Evolutionary conservation across 1,140 invertebrate genomes (phyloP), one percentile per base, ranked within the genome.

Genomic region (Ganaspis sp.): DNA sequence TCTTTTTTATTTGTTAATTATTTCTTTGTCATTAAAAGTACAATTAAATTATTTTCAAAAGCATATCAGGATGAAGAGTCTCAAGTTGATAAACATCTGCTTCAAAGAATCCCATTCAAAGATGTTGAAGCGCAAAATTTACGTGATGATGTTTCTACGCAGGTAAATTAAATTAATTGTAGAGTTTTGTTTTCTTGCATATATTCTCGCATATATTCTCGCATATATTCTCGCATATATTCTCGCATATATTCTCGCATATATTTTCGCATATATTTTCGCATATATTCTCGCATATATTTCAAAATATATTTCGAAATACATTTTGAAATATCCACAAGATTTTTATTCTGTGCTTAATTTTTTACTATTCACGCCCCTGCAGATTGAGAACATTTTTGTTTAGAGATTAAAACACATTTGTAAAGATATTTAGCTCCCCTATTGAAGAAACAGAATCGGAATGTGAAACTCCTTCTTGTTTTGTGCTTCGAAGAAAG

Each of bases 141-240:
- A 12, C 80, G 86, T n/a, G 90, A 90, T 75, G 90, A 91, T 26
- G 90, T 89, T 1, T 89, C 90, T 0, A 90, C 88, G 64, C 89
- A 90, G 79, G 89, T 90, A 78, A 79, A 38, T 45, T 70, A 11
- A 9, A 17, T n/a, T n/a, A 73, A 37, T 1, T 26, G 70, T 54
- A 19, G n/a, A n/a, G n/a, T 6, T 70, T 64, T 4, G 3, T 37
- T 64, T 78, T 1, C n/a, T n/a, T n/a, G n/a, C n/a, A n/a, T n/a
- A n/a, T n/a, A n/a, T n/a, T n/a, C n/a, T n/a, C n/a, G n/a, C n/a
- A n/a, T n/a, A n/a, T n/a, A n/a, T n/a, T n/a, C n/a, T n/a, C n/a
- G n/a, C n/a, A n/a, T n/a, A n/a, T n/a, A n/a, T n/a, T n/a, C n/a
- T n/a, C n/a, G n/a, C n/a, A n/a, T n/a, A n/a, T n/a, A n/a, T n/a